Evolutionary conservation across 2,888 invertebrate genomes (phyloP).

Genomic region (Leptura quadrifasciata): DNA sequence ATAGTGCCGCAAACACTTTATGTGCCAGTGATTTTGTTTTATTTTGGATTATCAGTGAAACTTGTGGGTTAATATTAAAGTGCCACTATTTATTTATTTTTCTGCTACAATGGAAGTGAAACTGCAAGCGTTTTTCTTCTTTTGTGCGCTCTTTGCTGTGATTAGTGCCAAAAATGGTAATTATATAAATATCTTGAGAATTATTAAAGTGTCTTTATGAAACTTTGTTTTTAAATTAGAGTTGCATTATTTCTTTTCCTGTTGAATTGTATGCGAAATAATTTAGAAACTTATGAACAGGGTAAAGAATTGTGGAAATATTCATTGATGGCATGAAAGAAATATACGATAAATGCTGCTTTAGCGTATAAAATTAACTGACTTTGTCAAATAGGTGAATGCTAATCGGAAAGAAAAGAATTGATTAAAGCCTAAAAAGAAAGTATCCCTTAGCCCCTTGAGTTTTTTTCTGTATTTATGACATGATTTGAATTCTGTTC

Average conservation of each 20-base stretch:
- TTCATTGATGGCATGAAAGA: background rate
- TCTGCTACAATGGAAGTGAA: conserved; percentile 16
- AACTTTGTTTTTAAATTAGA: background rate
- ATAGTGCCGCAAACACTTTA: background rate
- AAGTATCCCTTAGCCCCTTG: no score
- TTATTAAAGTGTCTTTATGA: background rate
- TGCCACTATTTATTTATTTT: background rate
- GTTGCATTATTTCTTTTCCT: background rate
- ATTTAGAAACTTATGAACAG: background rate
- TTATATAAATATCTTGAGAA: background rate
- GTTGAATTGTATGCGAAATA: background rate
- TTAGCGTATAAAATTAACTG: no score
- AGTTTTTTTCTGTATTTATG: no score
- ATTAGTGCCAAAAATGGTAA: conserved; percentile 26
- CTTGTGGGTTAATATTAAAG: background rate
- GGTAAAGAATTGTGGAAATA: background rate
- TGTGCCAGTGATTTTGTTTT: background rate
- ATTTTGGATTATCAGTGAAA: conserved; percentile 22
- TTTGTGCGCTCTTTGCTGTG: conserved; percentile 16
- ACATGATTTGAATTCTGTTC: no score
- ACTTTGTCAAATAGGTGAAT: no score
- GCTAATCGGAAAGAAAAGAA: no score
- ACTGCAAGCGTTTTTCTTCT: background rate
- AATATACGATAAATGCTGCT: background rate
- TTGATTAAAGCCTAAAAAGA: no score